Percentiles rank a stretch among this genome's conserved stretches.
Evolutionary conservation across 1,140 invertebrate species (phyloP).

Genomic region (Diabrotica undecimpunctata): DNA sequence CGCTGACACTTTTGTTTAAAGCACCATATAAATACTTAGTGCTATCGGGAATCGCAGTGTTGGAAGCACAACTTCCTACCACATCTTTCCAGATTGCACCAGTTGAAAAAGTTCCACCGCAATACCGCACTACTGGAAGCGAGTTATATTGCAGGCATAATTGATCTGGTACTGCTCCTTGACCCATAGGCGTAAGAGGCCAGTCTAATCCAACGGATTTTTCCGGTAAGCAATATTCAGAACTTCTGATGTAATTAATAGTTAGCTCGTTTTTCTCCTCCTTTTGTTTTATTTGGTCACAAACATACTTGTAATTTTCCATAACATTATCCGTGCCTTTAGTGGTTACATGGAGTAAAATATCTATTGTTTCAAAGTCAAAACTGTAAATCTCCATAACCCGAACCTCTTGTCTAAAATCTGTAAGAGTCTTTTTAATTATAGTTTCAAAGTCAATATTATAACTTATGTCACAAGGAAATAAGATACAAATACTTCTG

Average conservation of each 20-base stretch:
- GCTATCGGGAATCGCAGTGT: conserved; percentile 44
- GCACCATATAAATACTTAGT: conserved; percentile 33
- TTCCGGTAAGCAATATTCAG: conserved; percentile 34
- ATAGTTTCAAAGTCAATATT: conserved; percentile 8
- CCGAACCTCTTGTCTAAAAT: conserved; percentile 19
- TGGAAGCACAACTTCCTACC: conserved; percentile 43
- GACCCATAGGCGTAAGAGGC: conserved; percentile 42
- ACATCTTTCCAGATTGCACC: conserved; percentile 49
- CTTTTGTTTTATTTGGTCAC: background rate
- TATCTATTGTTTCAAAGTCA: conserved; percentile 27
- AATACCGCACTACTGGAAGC: conserved; percentile 49
- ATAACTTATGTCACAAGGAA: conserved; percentile 6
- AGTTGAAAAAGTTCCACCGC: conserved; percentile 48
- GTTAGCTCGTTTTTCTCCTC: conserved; percentile 23
- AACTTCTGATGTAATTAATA: conserved; percentile 27
- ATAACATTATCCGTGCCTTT: background rate
- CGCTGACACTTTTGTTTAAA: conserved; percentile 46
- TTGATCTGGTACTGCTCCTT: conserved; percentile 48
- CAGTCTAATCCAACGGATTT: conserved; percentile 23
- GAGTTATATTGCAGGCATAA: conserved; percentile 52
- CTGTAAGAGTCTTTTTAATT: conserved; percentile 6
- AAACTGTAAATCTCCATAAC: conserved; percentile 33
- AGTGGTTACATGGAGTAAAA: conserved; percentile 37
- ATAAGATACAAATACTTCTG: conserved; percentile 28
- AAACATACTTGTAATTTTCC: conserved; percentile 12